phyloP scores from a whole-genome alignment of 2,797 vertebrate genomes.

The Lithobates pipiens region DNA sequence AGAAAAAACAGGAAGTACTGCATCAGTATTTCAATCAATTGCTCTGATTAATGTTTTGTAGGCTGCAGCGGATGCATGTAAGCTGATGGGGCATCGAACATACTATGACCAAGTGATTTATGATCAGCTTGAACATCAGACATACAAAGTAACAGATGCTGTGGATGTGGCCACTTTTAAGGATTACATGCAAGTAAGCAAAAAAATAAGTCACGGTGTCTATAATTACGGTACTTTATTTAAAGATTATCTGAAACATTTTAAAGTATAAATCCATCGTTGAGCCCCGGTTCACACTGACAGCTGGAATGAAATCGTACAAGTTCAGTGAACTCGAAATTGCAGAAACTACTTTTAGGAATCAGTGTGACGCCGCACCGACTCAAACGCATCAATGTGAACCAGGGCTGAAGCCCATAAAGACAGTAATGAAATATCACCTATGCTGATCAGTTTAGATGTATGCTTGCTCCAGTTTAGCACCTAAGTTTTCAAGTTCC shows the following conservation, averaged over 20 bases:
- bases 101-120: conserved; percentile 67
- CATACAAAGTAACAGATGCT: conserved; percentile 66
- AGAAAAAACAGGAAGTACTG: background rate
- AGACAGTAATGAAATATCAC: background rate
- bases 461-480: background rate
- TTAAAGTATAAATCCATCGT: no score
- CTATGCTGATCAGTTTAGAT: background rate
- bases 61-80: conserved; percentile 71
- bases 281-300: no score
- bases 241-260: background rate
- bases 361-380: no score
- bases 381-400: no score
- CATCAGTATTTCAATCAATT: background rate
- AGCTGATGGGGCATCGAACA: conserved; percentile 69
- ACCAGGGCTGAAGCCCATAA: no score
- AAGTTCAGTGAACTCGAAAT: no score
- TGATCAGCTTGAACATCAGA: conserved; percentile 66
- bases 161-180: conserved; percentile 71
- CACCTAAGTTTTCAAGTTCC: no score
- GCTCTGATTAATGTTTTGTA: conserved; percentile 60
- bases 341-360: no score
- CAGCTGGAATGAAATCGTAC: no score
- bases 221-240: conserved; percentile 14
- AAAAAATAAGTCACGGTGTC: background rate
- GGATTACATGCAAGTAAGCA: conserved; percentile 75